Evolutionary conservation across 1,140 invertebrate genomes (phyloP), one percentile per base, ranked within the genome.

Genomic region (Choristoneura fumiferana): DNA sequence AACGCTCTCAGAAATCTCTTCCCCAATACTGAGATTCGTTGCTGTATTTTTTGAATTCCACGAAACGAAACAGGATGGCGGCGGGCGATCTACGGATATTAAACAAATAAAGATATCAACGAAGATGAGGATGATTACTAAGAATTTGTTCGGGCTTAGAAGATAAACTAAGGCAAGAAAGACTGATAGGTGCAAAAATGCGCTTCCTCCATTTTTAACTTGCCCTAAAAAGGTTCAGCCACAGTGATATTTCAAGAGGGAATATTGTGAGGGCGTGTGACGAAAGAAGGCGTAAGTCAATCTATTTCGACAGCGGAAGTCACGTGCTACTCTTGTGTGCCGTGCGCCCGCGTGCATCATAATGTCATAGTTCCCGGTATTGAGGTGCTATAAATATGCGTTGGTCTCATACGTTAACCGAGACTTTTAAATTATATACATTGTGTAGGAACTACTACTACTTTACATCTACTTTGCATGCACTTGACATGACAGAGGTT

Each of bases 261-360:
- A 49, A 39, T 13, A 40, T 22, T 52, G 54, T 54, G 43, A 56
- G 43, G 36, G 37, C 49, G 54, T 34, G 53, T 43, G 57, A 34
- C 54, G 45, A 52, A 54, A 38, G 40, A 57, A 40, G 56, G 40
- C 52, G 58, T 63, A 63, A 54, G 60, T 72, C 45, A 62, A 58
- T 77, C 78, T 76, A 81, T 84, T 81, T 80, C 63, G 67, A 71
- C 69, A 67, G 55, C 78, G 81, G 81, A 84, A 78, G 73, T 81
- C 76, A 78, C 73, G 80, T 75, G 80, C 58, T 29, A 29, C 22
- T 29, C 22, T 60, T 38, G 60, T 36, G 34, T 29, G 52, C 34
- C 45, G 63, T 62, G 67, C 57, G 70, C 62, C 38, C 66, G 68
- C 62, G 64, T 70, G 69, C 69, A 76, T 68, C 67, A 63, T 67